Base-by-base conservation (phyloP, 2,888 invertebrate genomes). In the Phortica okadai region DNA sequence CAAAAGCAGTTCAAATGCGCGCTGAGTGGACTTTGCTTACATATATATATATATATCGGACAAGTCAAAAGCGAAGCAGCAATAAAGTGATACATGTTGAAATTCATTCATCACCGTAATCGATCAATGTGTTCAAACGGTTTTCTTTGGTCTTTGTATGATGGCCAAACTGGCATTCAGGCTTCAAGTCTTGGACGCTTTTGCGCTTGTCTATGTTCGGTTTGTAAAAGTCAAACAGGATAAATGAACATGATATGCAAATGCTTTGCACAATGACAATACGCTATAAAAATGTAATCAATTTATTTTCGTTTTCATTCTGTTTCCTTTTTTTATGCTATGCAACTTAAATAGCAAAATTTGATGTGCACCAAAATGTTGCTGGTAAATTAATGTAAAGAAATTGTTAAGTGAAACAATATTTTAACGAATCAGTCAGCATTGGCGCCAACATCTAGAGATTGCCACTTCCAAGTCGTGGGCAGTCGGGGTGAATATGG, bases 51-150 rank as follows among this genome's bases (percentile, higher is more conserved):
- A 50, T 14, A 44, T 76, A 83, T 82, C 50, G 85, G 78, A 82
- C 84, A 81, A 83, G 82, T 81, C 56, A 69, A 42, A 74, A 33
- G 44, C 11, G 72, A 58, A 69, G 25, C 44, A 75, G 50, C 83
- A 83, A 83, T 82, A 80, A 80, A 75, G 83, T 78, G 81, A 81
- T 79, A 80, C 78, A 81, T 78, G 78, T 82, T 80, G 85, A 86
- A 88, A 88, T 88, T 88, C 88, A 85, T 88, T 88, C 85, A 88
- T 86, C 85, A 88, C 79, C 81, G 82, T 83, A 86, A 88, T 88
- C 88, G 88, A 88, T 85, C 88, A 83, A 87, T 75, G 56, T 72
- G 70, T 54, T 54, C n/a, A 33, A 33, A 33, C 33, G 54, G 7
- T 72, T 33, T 66, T 41, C 66, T 11, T 62, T 14, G 33, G 33